Base-by-base conservation (phyloP, 2,888 invertebrate species). In the Lepidochrysops patricia region DNA sequence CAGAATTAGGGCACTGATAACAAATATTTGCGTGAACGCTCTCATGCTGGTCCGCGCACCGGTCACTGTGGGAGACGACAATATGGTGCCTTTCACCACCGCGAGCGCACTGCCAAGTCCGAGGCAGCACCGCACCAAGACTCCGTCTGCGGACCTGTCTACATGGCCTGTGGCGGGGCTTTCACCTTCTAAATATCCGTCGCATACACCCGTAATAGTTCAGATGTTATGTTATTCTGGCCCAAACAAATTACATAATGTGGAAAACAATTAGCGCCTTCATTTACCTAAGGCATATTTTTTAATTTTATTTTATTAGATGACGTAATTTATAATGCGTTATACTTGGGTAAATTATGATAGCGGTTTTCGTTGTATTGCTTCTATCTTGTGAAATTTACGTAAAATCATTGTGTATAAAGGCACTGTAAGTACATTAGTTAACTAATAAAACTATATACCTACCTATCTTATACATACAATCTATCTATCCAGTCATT, bases 81-180 rank as follows among this genome's bases (percentile, higher is more conserved):
- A n/a, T n/a, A 84, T 84, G 75, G 70, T 72, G 69, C 89, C 88
- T 86, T 88, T 89, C 88, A 88, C 88, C 77, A 82, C 66, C 85
- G 84, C 81, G 75, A 71, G 80, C 83, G 79, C 79, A 89, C 88
- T 89, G 84, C 68, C 72, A 68, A 64, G 62, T 48, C 34, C 61
- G 64, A 63, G 61, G 61, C 67, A 66, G 62, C 65, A 61, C 62
- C 57, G 70, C 70, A 67, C 69, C 72, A 68, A 70, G 62, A 67
- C 69, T 70, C 71, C 73, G 71, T 79, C 79, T 68, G 73, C 72
- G 79, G 81, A 80, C 83, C 82, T 82, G 67, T 66, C 65, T 67
- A 57, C 81, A 78, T 68, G 74, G n/a, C n/a, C n/a, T n/a, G n/a
- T n/a, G n/a, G n/a, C n/a, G n/a, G n/a, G n/a, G 83, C 86, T 87